Conservation (phyloP, 2,888 invertebrate species). For the Torymus texanus region DNA sequence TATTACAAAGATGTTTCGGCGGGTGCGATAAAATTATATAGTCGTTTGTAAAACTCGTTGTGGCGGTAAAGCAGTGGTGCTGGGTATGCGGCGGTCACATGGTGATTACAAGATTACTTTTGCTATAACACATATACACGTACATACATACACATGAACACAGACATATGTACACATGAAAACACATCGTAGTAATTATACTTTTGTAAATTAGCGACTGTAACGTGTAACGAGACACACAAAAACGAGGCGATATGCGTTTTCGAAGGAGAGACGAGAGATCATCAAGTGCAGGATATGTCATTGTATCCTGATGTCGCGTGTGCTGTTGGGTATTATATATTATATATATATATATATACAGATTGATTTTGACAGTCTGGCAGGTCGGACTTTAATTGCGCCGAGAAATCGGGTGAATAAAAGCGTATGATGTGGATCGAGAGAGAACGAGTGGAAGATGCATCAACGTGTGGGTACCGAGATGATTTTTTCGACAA, state of each 20-base stretch:
- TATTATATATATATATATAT: too few relatives aligned
- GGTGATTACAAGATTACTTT: constrained; percentile 50
- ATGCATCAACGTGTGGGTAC: constrained; percentile 11
- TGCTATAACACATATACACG: constrained; percentile 24
- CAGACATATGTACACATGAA: too few relatives aligned
- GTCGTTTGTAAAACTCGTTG: constrained; percentile 45
- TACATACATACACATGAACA: too few relatives aligned
- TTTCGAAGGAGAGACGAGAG: too few relatives aligned
- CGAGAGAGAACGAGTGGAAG: neutral
- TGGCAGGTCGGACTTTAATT: too few relatives aligned
- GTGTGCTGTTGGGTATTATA: too few relatives aligned
- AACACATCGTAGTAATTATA: constrained; percentile 39
- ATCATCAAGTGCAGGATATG: too few relatives aligned
- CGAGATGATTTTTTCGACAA: constrained; percentile 38
- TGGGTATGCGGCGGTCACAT: constrained; percentile 12
- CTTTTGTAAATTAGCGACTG: constrained; percentile 51
- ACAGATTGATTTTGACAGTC: too few relatives aligned
- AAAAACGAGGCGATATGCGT: neutral
- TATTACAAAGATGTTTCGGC: too few relatives aligned
- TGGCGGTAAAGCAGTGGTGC: neutral
- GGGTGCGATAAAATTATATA: neutral
- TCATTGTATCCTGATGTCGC: too few relatives aligned
- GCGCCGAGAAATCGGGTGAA: too few relatives aligned
- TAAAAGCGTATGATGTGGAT: too few relatives aligned
- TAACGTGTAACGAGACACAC: constrained; percentile 8